These are phyloP conservation scores for Zapornia atra DNA, from an alignment of 2,113 vertebrate species.

Conservation along the genomic window DNA sequence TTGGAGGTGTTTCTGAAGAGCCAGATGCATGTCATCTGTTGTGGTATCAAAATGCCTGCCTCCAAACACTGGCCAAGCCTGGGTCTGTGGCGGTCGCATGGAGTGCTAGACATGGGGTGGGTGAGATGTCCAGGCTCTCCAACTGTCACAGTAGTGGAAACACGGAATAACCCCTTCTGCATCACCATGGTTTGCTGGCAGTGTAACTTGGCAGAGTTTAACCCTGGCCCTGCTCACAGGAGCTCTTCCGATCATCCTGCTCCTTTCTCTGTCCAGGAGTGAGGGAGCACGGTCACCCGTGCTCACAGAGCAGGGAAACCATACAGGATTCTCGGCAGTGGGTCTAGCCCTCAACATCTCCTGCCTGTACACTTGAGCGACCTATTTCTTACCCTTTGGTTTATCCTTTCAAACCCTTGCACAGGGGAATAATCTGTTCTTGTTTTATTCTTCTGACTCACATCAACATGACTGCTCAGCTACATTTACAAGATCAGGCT, in stretches of 20 bases:
- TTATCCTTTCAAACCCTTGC: background rate
- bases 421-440: background rate
- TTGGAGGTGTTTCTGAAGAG: background rate
- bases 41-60: background rate
- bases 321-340: background rate
- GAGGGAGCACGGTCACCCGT: fast-evolving
- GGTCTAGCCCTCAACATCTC: background rate
- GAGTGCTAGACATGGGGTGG: fast-evolving
- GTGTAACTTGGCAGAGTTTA: background rate
- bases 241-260: fast-evolving
- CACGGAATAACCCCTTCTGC: fast-evolving
- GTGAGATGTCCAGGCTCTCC: background rate
- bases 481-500: background rate
- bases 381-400: background rate
- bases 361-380: background rate
- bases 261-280: background rate
- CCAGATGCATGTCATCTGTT: background rate
- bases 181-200: background rate
- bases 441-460: background rate
- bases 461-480: background rate
- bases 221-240: background rate
- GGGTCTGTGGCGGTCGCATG: fast-evolving
- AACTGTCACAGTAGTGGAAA: background rate
- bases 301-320: background rate
- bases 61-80: background rate